Evolutionary conservation across 2,797 vertebrate species (phyloP), one percentile per base, ranked within the genome.

Genomic region (Pelobates cultripes): DNA sequence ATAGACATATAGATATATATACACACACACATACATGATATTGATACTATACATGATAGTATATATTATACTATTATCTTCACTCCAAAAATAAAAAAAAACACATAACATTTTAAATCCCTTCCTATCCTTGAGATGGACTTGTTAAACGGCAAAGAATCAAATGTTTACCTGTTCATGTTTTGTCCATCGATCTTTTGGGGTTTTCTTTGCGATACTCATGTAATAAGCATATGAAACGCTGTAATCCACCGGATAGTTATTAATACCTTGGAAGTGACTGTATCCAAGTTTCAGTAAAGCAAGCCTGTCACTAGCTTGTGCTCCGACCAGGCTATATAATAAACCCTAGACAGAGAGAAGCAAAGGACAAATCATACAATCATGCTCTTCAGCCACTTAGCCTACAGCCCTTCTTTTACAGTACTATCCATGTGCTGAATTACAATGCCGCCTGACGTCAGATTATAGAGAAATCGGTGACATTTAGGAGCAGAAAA

Each of bases 231-330:
- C 91, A 7, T 94, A 97, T 0, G 96, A 95, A 73, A 95, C 55
- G 75, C 95, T 95, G 85, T 94, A 87, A 89, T 99, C 95, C 85
- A 93, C 87, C 0, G 94, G 94, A 81, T 98, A 97, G 43, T 90
- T 91, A 71, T 97, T 95, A 64, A 96, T 87, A 51, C 97, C 97
- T 85, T 95, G 94, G 79, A 93, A 90, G 90, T 99, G 97, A 86
- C 98, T 98, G 88, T 98, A 99, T 55, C 96, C 97, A 74, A 96
- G 92, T 86, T 96, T 97, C 94, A 99, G 93, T 79, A 97, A 92
- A 75, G 95, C 91, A n/a, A 98, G 92, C 3, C 94, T 95, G 63
- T 96, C 92, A 0, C 94, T 93, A 3, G 89, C 94, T 53, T 92
- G 92, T 42, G 95, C 96, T 0, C 94, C 96, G 51, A 97, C 93